Base-by-base conservation (phyloP, 2,113 vertebrate species). In the Scatophagus argus region DNA sequence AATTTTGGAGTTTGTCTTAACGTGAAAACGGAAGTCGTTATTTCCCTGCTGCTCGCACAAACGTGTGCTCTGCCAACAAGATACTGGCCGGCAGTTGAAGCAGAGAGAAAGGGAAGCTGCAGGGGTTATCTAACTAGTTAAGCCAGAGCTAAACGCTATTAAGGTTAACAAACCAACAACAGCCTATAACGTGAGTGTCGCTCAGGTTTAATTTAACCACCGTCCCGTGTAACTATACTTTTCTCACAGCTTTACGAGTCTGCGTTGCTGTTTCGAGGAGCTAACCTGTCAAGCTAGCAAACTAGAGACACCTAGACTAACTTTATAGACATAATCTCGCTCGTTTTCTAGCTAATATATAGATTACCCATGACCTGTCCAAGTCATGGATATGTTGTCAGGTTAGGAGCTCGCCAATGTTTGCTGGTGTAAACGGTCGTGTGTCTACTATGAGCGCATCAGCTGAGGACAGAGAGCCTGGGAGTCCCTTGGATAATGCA, bases 401-500 rank as follows among this genome's bases (percentile, higher is more conserved):
- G 1, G 27, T 34, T 80, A 16, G 34, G 29, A 59, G 1, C 16
- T 58, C 12, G 23, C 31, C 41, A n/a, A 16, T 44, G 41, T 43
- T 43, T 27, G 3, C 32, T 31, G 68, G 66, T 27, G 34, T 36
- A 19, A 39, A 17, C 52, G 8, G 49, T 64, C 8, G 29, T 46
- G n/a, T 83, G 74, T 81, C 36, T 78, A 80, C 59, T 36, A 93
- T 93, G 91, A 91, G 76, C 56, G 65, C 79, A 19, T 73, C 87
- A 71, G 44, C 79, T 60, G 87, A 55, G 36, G 81, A 87, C 81
- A 41, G 43, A 27, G 89, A 92, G 4, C 17, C 76, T 51, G 87
- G 70, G 65, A 62, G 5, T 47, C 76, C 59, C 10, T 41, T 67
- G 65, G 92, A 91, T 39, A 74, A 81, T 61, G 55, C 31, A 12